Evolutionary conservation across 2,888 invertebrate genomes (phyloP).

Genomic region (Dicyrtoma fusca): DNA sequence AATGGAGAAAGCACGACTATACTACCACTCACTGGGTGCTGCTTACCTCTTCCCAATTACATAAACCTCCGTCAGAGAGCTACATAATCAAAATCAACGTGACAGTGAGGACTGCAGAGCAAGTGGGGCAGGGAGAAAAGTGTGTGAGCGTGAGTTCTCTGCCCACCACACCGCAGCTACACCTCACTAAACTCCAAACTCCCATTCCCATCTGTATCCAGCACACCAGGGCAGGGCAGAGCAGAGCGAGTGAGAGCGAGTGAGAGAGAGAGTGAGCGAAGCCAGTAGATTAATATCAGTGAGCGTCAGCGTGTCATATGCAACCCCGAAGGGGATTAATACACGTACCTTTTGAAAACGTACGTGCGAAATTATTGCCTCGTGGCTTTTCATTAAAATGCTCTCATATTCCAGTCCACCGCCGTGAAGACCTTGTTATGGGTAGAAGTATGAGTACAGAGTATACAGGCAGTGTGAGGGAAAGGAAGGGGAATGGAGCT

Average conservation of each 20-base stretch:
- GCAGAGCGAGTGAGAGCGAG: conserved; percentile 24
- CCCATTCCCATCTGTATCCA: neutral
- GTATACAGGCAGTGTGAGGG: too few species aligned
- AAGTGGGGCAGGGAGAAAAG: neutral
- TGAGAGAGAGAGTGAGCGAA: conserved; percentile 22
- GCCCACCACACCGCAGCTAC: neutral
- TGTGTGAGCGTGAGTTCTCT: conserved; percentile 1
- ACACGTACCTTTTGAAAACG: conserved; percentile 48
- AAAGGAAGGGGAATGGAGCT: too few species aligned
- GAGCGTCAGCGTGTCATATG: conserved; percentile 51
- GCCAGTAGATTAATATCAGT: conserved; percentile 48
- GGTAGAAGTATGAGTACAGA: too few species aligned
- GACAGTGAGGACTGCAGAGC: too few species aligned
- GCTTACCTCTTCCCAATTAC: too few species aligned
- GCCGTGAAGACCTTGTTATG: too few species aligned
- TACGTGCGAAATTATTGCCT: conserved; percentile 55
- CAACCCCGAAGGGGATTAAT: conserved; percentile 45
- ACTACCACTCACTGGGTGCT: too few species aligned
- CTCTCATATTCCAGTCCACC: conserved; percentile 34
- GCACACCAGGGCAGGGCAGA: neutral
- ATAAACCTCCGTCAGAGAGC: conserved; percentile 7
- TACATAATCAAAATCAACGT: too few species aligned
- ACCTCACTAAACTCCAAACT: neutral
- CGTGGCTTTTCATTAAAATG: conserved; percentile 52
- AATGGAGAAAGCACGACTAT: too few species aligned